These are phyloP conservation scores for Palythoa grandis DNA, from an alignment of 92 coral and sea anemone species.

Conservation along the genomic window DNA sequence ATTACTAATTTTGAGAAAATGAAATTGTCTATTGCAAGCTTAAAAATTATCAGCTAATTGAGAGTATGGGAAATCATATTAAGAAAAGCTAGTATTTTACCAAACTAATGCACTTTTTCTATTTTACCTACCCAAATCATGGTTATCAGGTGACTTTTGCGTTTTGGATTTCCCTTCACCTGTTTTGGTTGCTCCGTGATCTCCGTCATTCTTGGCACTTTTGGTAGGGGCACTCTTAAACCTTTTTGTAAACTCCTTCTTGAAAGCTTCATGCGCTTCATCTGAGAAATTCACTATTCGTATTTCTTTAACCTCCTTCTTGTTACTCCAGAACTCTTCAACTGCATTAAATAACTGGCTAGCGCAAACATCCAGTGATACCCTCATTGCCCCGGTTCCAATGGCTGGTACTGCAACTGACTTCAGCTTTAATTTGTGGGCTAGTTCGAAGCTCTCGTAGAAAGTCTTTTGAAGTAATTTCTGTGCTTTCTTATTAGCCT, in stretches of 20 bases:
- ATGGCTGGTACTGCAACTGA: constrained; percentile 60
- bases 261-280: constrained; percentile 18
- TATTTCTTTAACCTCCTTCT: constrained; percentile 18
- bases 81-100: too few relatives aligned
- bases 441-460: constrained; percentile 5
- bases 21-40: constrained; percentile 54
- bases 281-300: constrained; percentile 41
- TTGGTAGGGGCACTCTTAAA: constrained; percentile 11
- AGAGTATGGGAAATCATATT: neutral
- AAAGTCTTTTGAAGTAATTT: constrained; percentile 12
- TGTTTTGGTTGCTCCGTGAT: neutral
- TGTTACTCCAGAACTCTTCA: constrained; percentile 32
- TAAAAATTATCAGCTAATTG: too few relatives aligned
- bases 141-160: neutral
- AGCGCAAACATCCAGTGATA: constrained; percentile 48
- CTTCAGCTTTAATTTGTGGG: neutral
- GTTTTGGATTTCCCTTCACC: neutral
- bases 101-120: neutral
- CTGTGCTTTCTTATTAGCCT: neutral
- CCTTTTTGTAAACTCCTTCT: constrained; percentile 44
- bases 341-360: constrained; percentile 40
- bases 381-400: constrained; percentile 35
- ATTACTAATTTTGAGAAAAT: too few relatives aligned
- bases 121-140: neutral
- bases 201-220: neutral